These are phyloP conservation scores for Paradoxurus hermaphroditus DNA, from an alignment of 2,113 vertebrate species.

Conservation along the genomic window DNA sequence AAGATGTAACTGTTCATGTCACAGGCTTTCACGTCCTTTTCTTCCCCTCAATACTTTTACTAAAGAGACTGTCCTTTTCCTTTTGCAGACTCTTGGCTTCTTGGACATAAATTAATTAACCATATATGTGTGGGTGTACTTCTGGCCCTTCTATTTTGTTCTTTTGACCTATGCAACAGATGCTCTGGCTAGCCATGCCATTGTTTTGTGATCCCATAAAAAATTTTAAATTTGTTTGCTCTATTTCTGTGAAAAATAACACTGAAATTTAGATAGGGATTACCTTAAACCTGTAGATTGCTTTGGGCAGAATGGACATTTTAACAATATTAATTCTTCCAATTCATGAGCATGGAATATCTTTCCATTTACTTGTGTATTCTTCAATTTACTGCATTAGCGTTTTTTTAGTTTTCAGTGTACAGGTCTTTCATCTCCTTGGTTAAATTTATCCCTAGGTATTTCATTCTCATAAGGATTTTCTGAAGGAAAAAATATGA, in stretches of 20 bases:
- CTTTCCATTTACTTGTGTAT: background rate
- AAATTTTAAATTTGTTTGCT: background rate
- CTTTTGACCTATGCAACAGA: background rate
- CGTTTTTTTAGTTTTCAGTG: background rate
- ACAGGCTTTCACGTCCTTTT: background rate
- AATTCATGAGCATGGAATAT: background rate
- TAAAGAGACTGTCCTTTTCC: background rate
- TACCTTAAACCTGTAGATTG: background rate
- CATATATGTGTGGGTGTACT: background rate
- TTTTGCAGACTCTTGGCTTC: background rate
- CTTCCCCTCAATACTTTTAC: background rate
- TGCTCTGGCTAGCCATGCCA: background rate
- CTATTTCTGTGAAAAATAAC: background rate
- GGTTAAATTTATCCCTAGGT: background rate
- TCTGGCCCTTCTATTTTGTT: background rate
- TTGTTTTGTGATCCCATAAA: background rate
- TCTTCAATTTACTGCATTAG: background rate
- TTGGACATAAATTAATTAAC: background rate
- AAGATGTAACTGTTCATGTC: background rate
- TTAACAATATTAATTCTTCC: background rate
- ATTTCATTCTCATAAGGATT: background rate
- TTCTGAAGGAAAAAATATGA: background rate
- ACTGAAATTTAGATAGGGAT: no score
- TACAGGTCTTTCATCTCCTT: background rate
- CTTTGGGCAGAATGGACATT: background rate